Conservation (phyloP, 2,888 invertebrate species). For the Laspeyria flexula region DNA sequence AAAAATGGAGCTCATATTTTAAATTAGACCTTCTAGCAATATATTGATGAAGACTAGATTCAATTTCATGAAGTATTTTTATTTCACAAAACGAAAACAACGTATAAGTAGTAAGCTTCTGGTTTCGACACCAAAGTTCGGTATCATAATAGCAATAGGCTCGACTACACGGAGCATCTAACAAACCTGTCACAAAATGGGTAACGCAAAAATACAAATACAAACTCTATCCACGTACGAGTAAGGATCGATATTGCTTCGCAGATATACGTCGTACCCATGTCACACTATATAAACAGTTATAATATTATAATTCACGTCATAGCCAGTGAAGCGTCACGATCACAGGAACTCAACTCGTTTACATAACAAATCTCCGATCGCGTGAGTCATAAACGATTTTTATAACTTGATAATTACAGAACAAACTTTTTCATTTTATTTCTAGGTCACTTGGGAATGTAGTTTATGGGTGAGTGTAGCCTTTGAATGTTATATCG, state of each 20-base stretch:
- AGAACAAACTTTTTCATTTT: neutral
- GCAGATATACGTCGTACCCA: neutral
- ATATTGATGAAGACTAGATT: too few species aligned
- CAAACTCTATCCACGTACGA: neutral
- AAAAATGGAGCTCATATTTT: too few species aligned
- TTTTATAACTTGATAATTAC: neutral
- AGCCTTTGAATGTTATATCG: neutral
- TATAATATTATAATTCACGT: slow-evolving; percentile 18
- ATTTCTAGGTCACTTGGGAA: slow-evolving; percentile 29
- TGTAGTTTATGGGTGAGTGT: slow-evolving; percentile 32
- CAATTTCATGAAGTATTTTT: too few species aligned
- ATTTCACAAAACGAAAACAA: too few species aligned
- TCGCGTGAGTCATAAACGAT: neutral
- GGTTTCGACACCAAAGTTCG: too few species aligned
- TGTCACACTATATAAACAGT: neutral
- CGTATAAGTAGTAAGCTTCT: too few species aligned
- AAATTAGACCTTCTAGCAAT: too few species aligned
- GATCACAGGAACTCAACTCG: slow-evolving; percentile 23
- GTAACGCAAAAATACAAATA: too few species aligned
- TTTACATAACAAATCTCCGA: slow-evolving; percentile 32
- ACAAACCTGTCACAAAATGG: too few species aligned
- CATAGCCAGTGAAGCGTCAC: slow-evolving; percentile 24
- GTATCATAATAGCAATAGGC: too few species aligned
- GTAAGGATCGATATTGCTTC: neutral
- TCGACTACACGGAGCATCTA: too few species aligned